Percentiles rank a stretch among this genome's conserved stretches.
Conservation (phyloP, 2,797 vertebrate species). For the Myotis findleyi region DNA sequence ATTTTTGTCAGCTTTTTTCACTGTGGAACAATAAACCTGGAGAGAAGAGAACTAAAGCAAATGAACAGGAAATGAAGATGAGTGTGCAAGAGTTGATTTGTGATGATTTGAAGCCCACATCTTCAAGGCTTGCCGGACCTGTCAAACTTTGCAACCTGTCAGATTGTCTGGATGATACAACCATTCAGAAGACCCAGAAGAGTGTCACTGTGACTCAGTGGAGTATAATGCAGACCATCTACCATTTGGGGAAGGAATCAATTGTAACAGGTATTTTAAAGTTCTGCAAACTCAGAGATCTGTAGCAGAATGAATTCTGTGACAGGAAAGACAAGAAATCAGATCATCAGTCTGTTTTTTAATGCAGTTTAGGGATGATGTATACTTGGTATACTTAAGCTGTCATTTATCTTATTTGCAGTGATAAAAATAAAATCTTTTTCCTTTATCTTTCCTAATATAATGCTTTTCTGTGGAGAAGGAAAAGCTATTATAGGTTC, state of each 20-base stretch:
- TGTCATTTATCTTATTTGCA: not conserved
- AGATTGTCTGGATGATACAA: not conserved
- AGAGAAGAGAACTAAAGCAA: conserved; percentile 35
- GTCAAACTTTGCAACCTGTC: not conserved
- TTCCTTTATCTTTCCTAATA: not conserved
- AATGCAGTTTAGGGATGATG: not conserved
- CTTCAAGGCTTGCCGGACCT: conserved; percentile 7
- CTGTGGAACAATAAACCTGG: conserved; percentile 59
- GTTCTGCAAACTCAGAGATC: not conserved
- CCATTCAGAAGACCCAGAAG: conserved; percentile 43
- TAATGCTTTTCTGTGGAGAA: not conserved
- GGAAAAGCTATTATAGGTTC: not conserved
- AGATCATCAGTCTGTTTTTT: not conserved
- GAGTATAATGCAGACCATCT: conserved; percentile 28
- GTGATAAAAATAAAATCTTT: not conserved
- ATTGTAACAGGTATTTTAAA: conserved; percentile 75
- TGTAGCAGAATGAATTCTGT: conserved; percentile 42
- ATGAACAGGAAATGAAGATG: conserved; percentile 44
- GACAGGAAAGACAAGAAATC: conserved; percentile 35
- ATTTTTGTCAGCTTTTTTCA: conserved; percentile 60
- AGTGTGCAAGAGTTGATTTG: not conserved
- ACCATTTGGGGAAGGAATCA: conserved; percentile 57
- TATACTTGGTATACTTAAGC: not conserved
- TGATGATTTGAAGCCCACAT: conserved; percentile 14
- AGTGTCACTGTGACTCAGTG: not conserved